phyloP scores from a whole-genome alignment of 2,113 vertebrate genomes.

The Poeciliopsis prolifica region DNA sequence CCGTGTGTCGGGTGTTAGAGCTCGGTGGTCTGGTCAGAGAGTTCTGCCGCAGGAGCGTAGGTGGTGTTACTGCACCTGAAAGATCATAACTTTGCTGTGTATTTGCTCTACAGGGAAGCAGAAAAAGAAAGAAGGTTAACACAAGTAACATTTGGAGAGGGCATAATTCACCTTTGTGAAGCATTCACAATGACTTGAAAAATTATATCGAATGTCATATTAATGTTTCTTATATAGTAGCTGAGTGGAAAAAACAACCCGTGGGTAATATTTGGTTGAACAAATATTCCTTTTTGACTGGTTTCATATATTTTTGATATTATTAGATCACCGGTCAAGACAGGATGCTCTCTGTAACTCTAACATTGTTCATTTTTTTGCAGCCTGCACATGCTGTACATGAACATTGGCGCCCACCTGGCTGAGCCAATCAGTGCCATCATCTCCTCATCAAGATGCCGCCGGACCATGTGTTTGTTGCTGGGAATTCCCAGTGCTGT shows the following conservation, averaged over 20 bases:
- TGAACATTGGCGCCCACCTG: slow-evolving; percentile 70
- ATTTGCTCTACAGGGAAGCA: slow-evolving; percentile 61
- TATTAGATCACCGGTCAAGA: background rate
- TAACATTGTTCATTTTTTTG: background rate
- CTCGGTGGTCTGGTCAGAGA: slow-evolving; percentile 73
- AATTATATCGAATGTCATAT: background rate
- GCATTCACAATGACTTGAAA: background rate
- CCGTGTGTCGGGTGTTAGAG: slow-evolving; percentile 63
- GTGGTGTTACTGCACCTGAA: slow-evolving; percentile 77
- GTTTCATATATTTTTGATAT: background rate
- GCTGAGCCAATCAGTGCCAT: slow-evolving; percentile 75
- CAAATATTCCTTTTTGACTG: background rate
- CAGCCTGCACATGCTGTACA: background rate
- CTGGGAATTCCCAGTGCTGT: slow-evolving; percentile 81
- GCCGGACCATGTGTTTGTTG: slow-evolving; percentile 86
- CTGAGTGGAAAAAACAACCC: background rate
- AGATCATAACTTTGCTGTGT: slow-evolving; percentile 80
- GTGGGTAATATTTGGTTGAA: background rate
- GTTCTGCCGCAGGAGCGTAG: slow-evolving; percentile 70
- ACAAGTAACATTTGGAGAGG: slow-evolving; percentile 3
- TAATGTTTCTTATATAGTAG: background rate
- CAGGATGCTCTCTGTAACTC: background rate
- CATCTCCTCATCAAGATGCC: slow-evolving; percentile 87
- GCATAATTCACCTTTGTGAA: background rate
- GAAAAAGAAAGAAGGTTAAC: background rate